Evolutionary conservation across 2,888 invertebrate genomes (phyloP).

Genomic region (Sinopyrophorus schimmeli): DNA sequence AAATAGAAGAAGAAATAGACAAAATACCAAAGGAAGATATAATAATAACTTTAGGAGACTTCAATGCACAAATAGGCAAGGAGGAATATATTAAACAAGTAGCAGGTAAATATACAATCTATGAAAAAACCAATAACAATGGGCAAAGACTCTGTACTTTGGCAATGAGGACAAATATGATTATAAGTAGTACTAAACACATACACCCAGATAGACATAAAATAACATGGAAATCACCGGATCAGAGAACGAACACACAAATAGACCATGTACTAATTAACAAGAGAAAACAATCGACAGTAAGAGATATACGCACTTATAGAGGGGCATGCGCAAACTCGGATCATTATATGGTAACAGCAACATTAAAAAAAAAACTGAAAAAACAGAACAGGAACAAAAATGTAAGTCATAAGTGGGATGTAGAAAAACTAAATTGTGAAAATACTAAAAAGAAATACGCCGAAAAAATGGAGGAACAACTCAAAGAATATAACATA

Average conservation of each 20-base stretch:
- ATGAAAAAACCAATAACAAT: conserved; percentile 19
- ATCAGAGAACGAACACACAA: conserved; percentile 15
- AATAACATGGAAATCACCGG: conserved; percentile 18
- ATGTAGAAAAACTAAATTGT: conserved; percentile 11
- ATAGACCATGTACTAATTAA: conserved; percentile 23
- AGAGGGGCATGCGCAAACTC: conserved; percentile 17
- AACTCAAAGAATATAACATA: not conserved
- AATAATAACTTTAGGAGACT: conserved; percentile 14
- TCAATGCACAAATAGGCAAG: conserved; percentile 20
- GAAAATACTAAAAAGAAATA: conserved; percentile 5
- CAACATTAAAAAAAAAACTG: conserved; percentile 2
- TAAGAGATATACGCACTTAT: conserved; percentile 19
- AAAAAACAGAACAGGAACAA: conserved; percentile 5
- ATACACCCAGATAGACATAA: conserved; percentile 23
- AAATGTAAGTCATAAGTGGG: conserved; percentile 7
- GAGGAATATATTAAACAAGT: conserved; percentile 15
- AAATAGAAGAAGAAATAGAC: conserved; percentile 15
- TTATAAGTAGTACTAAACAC: conserved; percentile 6
- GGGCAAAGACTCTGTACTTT: conserved; percentile 20
- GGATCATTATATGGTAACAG: conserved; percentile 13
- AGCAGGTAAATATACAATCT: conserved; percentile 22
- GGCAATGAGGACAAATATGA: conserved; percentile 7
- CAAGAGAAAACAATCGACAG: conserved; percentile 10
- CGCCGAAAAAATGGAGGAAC: conserved; percentile 5
- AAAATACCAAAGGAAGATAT: conserved; percentile 13